These are phyloP conservation scores for Erebia ligea DNA, from an alignment of 2,888 invertebrate species.

Conservation along the genomic window DNA sequence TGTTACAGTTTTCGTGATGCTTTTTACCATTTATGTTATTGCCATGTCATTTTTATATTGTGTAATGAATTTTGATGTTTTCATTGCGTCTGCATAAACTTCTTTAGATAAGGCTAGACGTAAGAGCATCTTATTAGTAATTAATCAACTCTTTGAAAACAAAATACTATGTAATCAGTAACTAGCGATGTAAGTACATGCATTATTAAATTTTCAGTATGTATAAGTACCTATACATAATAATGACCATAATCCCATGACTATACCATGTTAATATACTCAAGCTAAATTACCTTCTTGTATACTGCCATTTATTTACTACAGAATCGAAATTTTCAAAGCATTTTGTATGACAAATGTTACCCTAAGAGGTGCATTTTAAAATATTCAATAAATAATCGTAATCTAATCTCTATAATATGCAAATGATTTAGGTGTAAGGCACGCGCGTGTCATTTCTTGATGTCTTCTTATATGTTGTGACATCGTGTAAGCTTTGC, in stretches of 20 bases:
- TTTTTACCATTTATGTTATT: slow-evolving; percentile 73
- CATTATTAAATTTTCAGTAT: slow-evolving; percentile 45
- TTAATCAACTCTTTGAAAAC: slow-evolving; percentile 71
- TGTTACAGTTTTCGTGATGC: slow-evolving; percentile 66
- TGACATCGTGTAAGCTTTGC: slow-evolving; percentile 76
- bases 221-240: slow-evolving; percentile 38
- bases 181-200: slow-evolving; percentile 59
- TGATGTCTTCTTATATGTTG: slow-evolving; percentile 77
- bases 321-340: slow-evolving; percentile 58
- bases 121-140: slow-evolving; percentile 68
- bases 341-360: slow-evolving; percentile 57
- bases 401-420: slow-evolving; percentile 74
- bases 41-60: slow-evolving; percentile 58
- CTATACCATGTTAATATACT: slow-evolving; percentile 21
- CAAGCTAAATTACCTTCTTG: slow-evolving; percentile 19
- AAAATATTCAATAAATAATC: slow-evolving; percentile 68
- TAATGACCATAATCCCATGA: slow-evolving; percentile 31
- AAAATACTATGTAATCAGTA: slow-evolving; percentile 75
- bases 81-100: slow-evolving; percentile 72
- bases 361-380: slow-evolving; percentile 78
- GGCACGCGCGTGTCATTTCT: slow-evolving; percentile 71
- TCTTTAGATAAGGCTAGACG: slow-evolving; percentile 65
- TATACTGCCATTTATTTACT: slow-evolving; percentile 38
- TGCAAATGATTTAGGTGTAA: slow-evolving; percentile 70
- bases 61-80: slow-evolving; percentile 61